Evolutionary conservation across 2,888 invertebrate genomes (phyloP), one percentile per base, ranked within the genome.

Genomic region (Dendrolimus pini): DNA sequence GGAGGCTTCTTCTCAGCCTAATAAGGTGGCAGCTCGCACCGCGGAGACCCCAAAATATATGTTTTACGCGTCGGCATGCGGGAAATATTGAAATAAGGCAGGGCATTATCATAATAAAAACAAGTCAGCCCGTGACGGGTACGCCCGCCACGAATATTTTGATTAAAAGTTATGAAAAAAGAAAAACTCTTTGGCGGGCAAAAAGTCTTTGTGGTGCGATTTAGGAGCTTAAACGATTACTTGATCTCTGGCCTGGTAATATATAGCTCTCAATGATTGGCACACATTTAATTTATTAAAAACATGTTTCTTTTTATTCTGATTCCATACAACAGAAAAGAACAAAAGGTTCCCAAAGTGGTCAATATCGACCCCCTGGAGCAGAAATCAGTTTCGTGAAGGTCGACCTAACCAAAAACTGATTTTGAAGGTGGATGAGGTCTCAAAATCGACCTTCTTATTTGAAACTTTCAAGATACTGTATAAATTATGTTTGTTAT

Each of bases 111-210:
- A 65, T 71, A 77, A 77, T 75, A 75, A 69, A 74, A 69, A 68
- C 72, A 69, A 66, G 64, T 65, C 67, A 66, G 70, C 60, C 68
- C 68, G 67, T 74, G 72, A 74, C 70, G 66, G 66, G 64, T 64
- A 65, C 67, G 65, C 64, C 61, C 60, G 59, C 67, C 65, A 69
- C 62, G 71, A 74, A 76, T 79, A 78, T 80, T 81, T 80, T 81
- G 74, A 80, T 81, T 81, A 81, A 79, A 81, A 77, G 75, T 78
- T 80, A 75, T 72, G 71, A 73, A 76, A 78, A 74, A 30, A 30
- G 30, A 30, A 69, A 69, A 74, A 71, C 71, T 73, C 75, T 74
- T 69, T 68, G 71, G 64, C 56, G 57, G 60, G 58, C 56, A 54
- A 58, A 55, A 59, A 13, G 30, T 30, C 30, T 6, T 47, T 42